Evolutionary conservation across 2,888 invertebrate species (phyloP).

Genomic region (Chirona hameri): DNA sequence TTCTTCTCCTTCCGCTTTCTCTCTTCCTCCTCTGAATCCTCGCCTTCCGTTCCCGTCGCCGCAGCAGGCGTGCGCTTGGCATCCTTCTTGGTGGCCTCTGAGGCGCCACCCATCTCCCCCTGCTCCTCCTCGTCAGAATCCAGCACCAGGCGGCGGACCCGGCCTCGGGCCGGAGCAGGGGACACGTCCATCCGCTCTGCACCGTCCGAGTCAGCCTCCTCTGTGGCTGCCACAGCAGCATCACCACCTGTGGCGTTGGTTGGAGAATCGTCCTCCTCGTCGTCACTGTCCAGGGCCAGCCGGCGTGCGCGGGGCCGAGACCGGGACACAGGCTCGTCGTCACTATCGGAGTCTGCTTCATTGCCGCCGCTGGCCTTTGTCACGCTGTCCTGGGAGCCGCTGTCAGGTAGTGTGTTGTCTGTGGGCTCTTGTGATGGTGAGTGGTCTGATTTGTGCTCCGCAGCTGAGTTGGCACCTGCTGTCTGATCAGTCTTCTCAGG

Average conservation of each 20-base stretch:
- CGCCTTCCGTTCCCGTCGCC: background rate
- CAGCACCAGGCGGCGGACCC: background rate
- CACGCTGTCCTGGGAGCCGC: no score
- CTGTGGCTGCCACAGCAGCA: no score
- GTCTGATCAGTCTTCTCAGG: no score
- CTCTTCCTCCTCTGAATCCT: background rate
- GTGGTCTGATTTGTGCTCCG: no score
- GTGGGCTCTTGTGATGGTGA: no score
- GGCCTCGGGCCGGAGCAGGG: background rate
- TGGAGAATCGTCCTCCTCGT: background rate
- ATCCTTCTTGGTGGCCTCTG: background rate
- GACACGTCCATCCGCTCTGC: no score
- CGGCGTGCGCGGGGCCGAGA: no score
- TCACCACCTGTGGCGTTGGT: no score
- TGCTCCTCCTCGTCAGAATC: background rate
- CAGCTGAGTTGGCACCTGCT: no score
- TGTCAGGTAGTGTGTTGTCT: no score
- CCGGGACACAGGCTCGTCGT: background rate
- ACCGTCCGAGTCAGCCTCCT: no score
- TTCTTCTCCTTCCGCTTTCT: background rate
- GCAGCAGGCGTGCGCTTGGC: background rate
- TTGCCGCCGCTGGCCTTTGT: no score
- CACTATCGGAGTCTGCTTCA: background rate
- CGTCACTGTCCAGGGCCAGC: background rate
- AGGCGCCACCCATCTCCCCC: fast-evolving